Base-by-base conservation (phyloP, 2,888 invertebrate genomes). In the Alsophila aescularia region DNA sequence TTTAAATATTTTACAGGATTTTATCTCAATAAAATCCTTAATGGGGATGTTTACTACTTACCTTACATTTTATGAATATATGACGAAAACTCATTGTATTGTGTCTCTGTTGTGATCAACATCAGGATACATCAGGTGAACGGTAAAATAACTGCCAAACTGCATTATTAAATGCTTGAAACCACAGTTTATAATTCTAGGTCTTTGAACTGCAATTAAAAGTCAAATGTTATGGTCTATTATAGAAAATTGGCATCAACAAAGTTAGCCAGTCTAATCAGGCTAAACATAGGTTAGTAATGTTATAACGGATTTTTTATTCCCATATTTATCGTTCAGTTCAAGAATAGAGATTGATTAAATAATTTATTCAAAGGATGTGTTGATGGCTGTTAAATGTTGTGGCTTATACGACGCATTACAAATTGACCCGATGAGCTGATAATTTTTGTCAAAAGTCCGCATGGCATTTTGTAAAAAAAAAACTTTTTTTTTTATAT, bases 171-270 rank as follows among this genome's bases (percentile, higher is more conserved):
- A 24, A 24, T 24, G 7, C 24, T 24, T 49, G n/a, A 9, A 21
- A 54, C 39, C 54, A 44, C 10, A 16, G 42, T 42, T 29, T 24
- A 21, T 39, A 39, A 39, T 40, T 40, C 12, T 9, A 36, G 57
- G 39, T 53, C 50, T 52, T 14, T 44, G 52, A 41, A 44, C 59
- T 54, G 67, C 60, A 66, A 73, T 72, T 70, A 73, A 32, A 51
- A 15, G 39, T 55, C 45, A 62, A 70, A 69, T 15, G 60, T 60
- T 54, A 69, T 56, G 36, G 44, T 43, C 45, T 60, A 56, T 58
- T 65, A 68, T 43, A 57, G 40, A 59, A 54, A 62, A 57, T 54
- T 66, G 48, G 40, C 40, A 40, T 37, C 15, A 16, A 37, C 15
- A 36, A 24, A 44, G 14, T 55, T 43, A 14, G 41, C 18, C 41